Base-by-base conservation (phyloP, 23 tunicate genomes). In the Halocynthia aurantium region DNA sequence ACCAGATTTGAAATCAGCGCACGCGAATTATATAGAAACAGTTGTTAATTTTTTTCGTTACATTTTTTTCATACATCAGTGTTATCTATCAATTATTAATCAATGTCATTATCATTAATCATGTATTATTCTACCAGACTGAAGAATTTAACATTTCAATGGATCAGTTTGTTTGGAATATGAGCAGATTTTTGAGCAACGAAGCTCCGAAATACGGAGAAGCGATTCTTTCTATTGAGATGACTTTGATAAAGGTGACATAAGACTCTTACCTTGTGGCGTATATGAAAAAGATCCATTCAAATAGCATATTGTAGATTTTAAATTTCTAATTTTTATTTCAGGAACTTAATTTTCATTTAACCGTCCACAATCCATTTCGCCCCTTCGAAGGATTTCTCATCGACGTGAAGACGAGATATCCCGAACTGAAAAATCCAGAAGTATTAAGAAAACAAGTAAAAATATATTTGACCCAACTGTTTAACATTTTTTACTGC, bases 301-400 rank as follows among this genome's bases (percentile, higher is more conserved):
- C 44, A 31, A 31, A 31, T 31, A 0, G n/a, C n/a, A n/a, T 4
- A 31, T 31, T 31, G 44, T 31, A 4, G 4, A 31, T 31, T 31
- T 0, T 31, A 31, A 0, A 31, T 31, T n/a, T 1, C 44, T 0
- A 31, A 31, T 78, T 66, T 49, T 76, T 40, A n/a, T 71, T 77
- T 13, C 76, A 89, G 86, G 84, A 87, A 61, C 77, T 87, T 5
- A 87, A 93, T 65, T 93, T 86, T 55, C 98, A 93, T 53, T 81
- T 93, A 2, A 84, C 93, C 6, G 70, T 93, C 6, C 98, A 93
- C 76, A 93, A 87, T 72, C 82, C 94, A 7, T 93, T 83, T 60
- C 82, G 98, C 44, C 93, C 98, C 0, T 63, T 93, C 8, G 98
- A 93, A 75, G 98, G 98, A n/a, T 93, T 93, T 75, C 62, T 93